phyloP scores from a whole-genome alignment of 2,797 vertebrate genomes.

The Eulemur coronatus region DNA sequence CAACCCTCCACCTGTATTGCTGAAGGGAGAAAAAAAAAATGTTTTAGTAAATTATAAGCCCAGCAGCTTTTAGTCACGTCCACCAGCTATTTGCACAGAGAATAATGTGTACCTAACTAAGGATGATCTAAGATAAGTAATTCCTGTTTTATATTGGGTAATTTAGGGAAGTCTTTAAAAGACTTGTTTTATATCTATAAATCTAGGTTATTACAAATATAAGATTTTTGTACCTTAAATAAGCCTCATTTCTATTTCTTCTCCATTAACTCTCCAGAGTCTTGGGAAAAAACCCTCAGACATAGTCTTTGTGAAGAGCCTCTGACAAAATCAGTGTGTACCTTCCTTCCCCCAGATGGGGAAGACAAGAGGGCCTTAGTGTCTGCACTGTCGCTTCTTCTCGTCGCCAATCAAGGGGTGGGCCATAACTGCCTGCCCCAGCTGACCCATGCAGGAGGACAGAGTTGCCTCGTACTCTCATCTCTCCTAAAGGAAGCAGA shows the following conservation, averaged over 20 bases:
- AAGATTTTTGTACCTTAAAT: slow-evolving; percentile 77
- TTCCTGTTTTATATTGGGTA: slow-evolving; percentile 74
- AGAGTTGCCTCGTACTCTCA: background rate
- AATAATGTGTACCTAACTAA: slow-evolving; percentile 53
- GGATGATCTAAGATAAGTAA: slow-evolving; percentile 20
- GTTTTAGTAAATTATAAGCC: slow-evolving; percentile 55
- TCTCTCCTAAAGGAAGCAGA: background rate
- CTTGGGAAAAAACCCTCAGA: background rate
- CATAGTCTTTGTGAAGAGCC: slow-evolving; percentile 40
- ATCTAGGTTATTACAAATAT: slow-evolving; percentile 73
- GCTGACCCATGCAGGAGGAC: background rate
- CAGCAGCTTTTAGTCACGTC: slow-evolving; percentile 53
- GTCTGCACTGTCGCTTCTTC: background rate
- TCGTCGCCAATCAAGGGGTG: background rate
- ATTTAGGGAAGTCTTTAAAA: slow-evolving; percentile 54
- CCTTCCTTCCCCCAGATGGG: background rate
- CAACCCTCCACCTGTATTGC: background rate
- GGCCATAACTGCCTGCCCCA: fast-evolving
- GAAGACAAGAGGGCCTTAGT: background rate
- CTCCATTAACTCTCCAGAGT: slow-evolving; percentile 46
- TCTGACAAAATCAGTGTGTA: background rate
- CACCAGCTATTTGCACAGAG: slow-evolving; percentile 72
- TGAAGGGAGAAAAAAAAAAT: background rate
- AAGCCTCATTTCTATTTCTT: slow-evolving; percentile 77
- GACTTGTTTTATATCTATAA: slow-evolving; percentile 76